Conservation (phyloP, 2,888 invertebrate genomes). For the Dryobotodes eremita region DNA sequence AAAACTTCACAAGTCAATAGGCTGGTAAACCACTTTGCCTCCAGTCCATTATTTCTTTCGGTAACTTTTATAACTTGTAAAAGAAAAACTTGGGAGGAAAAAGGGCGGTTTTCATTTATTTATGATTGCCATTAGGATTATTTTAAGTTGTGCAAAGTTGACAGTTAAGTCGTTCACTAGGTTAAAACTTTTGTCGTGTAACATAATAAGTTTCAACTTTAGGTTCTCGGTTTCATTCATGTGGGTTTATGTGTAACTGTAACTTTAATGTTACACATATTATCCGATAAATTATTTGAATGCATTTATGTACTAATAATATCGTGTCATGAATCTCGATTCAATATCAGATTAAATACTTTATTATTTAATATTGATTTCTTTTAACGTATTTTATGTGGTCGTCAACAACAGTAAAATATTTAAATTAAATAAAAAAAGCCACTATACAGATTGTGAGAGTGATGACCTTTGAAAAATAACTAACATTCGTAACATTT, state of each 20-base stretch:
- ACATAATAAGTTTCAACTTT: slow-evolving; percentile 3
- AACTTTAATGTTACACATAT: not conserved
- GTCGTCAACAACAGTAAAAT: not conserved
- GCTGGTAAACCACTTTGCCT: slow-evolving; percentile 11
- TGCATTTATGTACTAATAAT: not conserved
- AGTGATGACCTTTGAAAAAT: not conserved
- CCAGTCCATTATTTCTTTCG: slow-evolving; percentile 22
- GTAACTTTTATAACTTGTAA: slow-evolving; percentile 37
- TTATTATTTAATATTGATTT: too few relatives aligned
- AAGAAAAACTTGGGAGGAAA: slow-evolving; percentile 36
- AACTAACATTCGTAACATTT: not conserved
- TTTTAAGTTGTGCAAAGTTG: slow-evolving; percentile 19
- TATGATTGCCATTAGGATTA: slow-evolving; percentile 28
- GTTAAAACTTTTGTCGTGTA: not conserved
- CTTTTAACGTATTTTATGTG: not conserved
- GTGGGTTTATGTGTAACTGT: not conserved
- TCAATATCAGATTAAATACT: too few relatives aligned
- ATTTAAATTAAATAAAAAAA: not conserved
- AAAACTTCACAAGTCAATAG: slow-evolving; percentile 26
- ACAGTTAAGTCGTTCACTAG: not conserved
- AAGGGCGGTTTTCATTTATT: slow-evolving; percentile 25
- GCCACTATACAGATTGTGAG: not conserved
- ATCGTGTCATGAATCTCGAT: not conserved
- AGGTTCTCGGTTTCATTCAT: slow-evolving; percentile 6
- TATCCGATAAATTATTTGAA: not conserved